Conservation (phyloP, 2,113 vertebrate genomes). For the Oncorhynchus gorbuscha region DNA sequence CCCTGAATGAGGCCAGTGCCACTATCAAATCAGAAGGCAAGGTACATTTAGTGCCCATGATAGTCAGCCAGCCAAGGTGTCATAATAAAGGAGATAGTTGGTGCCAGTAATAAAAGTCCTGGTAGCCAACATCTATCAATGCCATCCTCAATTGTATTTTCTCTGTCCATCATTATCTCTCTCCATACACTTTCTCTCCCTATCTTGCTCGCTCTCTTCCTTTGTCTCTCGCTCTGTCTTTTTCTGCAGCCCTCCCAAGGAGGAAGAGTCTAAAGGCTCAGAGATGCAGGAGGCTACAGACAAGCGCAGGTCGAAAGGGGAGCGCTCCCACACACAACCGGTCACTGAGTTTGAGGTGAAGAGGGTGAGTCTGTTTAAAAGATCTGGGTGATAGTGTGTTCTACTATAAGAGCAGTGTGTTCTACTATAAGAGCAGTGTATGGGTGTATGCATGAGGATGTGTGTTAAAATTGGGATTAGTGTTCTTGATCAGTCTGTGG, state of each 20-base stretch:
- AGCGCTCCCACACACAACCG: constrained; percentile 11
- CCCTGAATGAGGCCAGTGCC: background rate
- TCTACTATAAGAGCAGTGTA: background rate
- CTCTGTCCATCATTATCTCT: background rate
- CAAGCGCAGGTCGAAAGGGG: background rate
- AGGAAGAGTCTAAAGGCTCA: background rate
- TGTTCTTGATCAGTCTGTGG: background rate
- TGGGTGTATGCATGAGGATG: background rate
- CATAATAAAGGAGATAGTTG: background rate
- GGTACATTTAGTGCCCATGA: background rate
- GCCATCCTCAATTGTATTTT: background rate
- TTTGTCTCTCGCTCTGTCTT: background rate
- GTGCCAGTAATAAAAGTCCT: background rate
- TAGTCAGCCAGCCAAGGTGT: background rate
- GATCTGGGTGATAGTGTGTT: too few relatives aligned
- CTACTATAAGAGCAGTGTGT: background rate
- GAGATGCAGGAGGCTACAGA: background rate
- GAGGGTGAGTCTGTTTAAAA: background rate
- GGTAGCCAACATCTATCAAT: background rate
- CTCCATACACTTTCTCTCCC: background rate
- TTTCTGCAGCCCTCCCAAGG: background rate
- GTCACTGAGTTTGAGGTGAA: constrained; percentile 22
- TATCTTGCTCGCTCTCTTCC: background rate
- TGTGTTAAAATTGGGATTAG: background rate
- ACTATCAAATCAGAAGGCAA: background rate